Base-by-base conservation (phyloP, 2,888 invertebrate genomes). In the Galerucella calmariensis region DNA sequence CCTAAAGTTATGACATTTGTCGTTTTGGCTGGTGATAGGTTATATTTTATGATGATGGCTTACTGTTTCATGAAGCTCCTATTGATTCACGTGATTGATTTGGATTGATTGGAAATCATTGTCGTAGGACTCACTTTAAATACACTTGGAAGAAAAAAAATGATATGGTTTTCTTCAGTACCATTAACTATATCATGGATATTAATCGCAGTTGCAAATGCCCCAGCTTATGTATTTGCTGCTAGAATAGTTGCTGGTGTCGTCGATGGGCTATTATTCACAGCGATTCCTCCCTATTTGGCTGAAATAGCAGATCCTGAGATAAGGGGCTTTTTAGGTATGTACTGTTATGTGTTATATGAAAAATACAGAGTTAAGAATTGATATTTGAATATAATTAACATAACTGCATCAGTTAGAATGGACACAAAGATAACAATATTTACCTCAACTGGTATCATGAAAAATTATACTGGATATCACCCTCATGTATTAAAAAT, bases 181-280 rank as follows among this genome's bases (percentile, higher is more conserved):
- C 91, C 92, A 0, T 90, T 92, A 80, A 90, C 91, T 75, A 69
- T 91, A 51, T 91, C 92, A 73, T 93, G 92, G 92, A 84, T 92
- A 51, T 85, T 92, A 79, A 89, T 92, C 78, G 90, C 91, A 75
- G 84, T 89, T 46, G 92, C 92, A 48, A 88, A 88, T 74, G 90
- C 90, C 1, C 89, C 91, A 1, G 84, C 88, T 44, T 82, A 90
- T 59, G 87, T 92, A n/a, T 91, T 91, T 84, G 87, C 89, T 9
- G 85, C 84, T 1, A 80, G 86, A 63, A 83, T 92, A 86, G 89
- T 92, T 2, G 76, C 72, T 41, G 76, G 76, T 12, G 14, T 76
- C 10, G 67, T 69, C 16, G 77, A 77, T 24, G 77, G 77, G 11
- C 24, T 77, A 6, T 24, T 74, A 12, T 77, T 77, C 58, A 77